These are phyloP conservation scores for Leptodactylus fuscus DNA, from an alignment of 2,113 vertebrate genomes.

Conservation along the genomic window DNA sequence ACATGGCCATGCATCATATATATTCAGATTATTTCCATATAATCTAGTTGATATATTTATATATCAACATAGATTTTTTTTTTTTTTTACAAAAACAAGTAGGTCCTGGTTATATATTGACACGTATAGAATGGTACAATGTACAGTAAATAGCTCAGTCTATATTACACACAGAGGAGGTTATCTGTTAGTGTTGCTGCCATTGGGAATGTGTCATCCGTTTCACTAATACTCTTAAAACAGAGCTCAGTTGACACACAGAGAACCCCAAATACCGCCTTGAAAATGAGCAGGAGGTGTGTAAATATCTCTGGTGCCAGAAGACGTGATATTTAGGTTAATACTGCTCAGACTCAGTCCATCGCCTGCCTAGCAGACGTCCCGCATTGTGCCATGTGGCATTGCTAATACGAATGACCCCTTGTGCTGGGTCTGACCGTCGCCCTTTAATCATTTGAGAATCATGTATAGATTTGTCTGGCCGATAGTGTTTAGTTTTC, in stretches of 20 bases:
- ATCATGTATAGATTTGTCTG: constrained; percentile 60
- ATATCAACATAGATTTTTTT: not conserved
- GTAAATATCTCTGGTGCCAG: constrained; percentile 59
- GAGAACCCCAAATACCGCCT: constrained; percentile 40
- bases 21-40: not conserved
- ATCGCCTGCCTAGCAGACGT: constrained; percentile 52
- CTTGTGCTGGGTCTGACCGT: constrained; percentile 56
- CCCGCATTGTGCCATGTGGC: constrained; percentile 56
- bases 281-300: constrained; percentile 47
- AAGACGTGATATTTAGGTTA: constrained; percentile 59
- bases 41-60: too few relatives aligned
- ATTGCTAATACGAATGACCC: constrained; percentile 60
- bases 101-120: not conserved
- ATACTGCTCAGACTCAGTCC: constrained; percentile 46
- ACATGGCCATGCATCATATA: not conserved
- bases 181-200: not conserved
- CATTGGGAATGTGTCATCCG: constrained; percentile 6
- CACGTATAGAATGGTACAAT: not conserved
- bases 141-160: not conserved
- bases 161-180: not conserved
- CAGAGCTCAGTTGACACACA: constrained; percentile 46
- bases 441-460: constrained; percentile 60
- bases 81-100: too few relatives aligned
- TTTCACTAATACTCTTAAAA: constrained; percentile 30
- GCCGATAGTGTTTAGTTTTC: constrained; percentile 60